Conservation (phyloP, 2,113 vertebrate species). For the Pteropus alecto region DNA sequence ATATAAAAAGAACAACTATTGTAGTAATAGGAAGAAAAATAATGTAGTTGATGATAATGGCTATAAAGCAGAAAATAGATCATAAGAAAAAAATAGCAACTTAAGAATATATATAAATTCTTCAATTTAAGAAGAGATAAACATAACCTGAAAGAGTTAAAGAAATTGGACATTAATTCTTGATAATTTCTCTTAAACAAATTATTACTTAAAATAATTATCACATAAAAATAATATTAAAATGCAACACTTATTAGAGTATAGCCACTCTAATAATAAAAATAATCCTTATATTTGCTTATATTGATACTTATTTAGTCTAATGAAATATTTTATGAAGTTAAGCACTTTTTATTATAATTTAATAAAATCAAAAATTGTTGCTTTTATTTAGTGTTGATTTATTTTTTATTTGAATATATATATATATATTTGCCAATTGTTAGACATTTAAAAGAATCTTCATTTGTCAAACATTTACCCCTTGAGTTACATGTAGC, state of each 20-base stretch:
- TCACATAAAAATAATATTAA: background rate
- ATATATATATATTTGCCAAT: slow-evolving; percentile 8
- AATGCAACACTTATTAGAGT: slow-evolving; percentile 56
- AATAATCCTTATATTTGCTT: no score
- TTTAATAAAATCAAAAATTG: no score
- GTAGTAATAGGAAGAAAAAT: background rate
- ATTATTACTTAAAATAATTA: background rate
- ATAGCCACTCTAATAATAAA: no score
- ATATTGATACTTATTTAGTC: no score
- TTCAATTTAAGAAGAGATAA: background rate
- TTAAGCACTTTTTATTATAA: no score
- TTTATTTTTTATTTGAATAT: slow-evolving; percentile 57
- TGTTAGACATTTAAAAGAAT: slow-evolving; percentile 61
- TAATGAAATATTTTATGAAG: no score
- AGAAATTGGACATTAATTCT: background rate
- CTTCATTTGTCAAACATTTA: background rate
- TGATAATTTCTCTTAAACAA: background rate
- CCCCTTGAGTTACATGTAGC: slow-evolving; percentile 1
- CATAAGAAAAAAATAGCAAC: background rate
- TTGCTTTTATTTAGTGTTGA: background rate
- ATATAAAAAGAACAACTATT: background rate
- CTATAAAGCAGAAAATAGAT: background rate
- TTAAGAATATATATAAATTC: background rate
- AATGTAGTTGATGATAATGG: background rate
- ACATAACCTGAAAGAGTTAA: background rate